Conservation (phyloP, 2,797 vertebrate species). For the Sitta carolinensis region DNA sequence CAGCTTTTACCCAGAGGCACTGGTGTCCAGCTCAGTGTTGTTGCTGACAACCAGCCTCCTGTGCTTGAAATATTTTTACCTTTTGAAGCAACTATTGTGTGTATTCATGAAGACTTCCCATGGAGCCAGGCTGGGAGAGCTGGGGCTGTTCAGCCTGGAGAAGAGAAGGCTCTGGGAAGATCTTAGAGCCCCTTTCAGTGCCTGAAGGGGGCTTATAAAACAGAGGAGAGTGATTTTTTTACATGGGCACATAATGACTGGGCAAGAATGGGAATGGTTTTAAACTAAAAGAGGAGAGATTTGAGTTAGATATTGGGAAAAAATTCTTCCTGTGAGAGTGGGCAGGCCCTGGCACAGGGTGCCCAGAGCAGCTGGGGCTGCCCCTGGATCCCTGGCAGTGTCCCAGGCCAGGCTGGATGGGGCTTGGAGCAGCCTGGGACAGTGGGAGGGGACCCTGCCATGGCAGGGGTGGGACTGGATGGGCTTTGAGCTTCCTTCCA, state of each 20-base stretch:
- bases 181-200: background rate
- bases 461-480: background rate
- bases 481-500: background rate
- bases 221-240: background rate
- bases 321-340: background rate
- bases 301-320: background rate
- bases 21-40: background rate
- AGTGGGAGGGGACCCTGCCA: background rate
- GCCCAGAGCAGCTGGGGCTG: background rate
- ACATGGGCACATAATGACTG: background rate
- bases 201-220: background rate
- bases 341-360: background rate
- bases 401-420: rapidly evolving
- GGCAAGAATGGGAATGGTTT: background rate
- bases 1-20: background rate
- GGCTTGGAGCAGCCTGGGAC: rapidly evolving
- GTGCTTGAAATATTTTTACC: constrained; percentile 15
- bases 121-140: background rate
- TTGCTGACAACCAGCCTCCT: background rate
- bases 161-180: background rate
- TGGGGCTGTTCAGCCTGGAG: background rate
- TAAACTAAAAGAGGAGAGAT: background rate
- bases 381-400: background rate
- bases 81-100: background rate
- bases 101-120: background rate